These are phyloP conservation scores for Dinothrombium tinctorium DNA, from an alignment of 1,140 invertebrate genomes.

Conservation along the genomic window DNA sequence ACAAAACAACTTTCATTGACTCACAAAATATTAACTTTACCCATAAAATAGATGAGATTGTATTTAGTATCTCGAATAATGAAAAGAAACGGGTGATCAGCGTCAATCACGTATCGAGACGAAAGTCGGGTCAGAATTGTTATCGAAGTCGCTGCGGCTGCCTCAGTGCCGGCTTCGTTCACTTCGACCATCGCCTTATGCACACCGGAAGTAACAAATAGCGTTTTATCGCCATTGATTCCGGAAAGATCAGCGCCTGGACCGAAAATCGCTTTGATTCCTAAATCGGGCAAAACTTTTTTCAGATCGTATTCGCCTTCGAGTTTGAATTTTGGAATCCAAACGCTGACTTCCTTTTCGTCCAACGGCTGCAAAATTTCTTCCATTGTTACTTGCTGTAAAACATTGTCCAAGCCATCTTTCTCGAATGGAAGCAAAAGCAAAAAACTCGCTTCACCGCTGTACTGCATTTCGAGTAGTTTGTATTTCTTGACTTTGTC, in stretches of 20 bases:
- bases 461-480: too few species aligned
- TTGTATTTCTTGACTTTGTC: too few species aligned
- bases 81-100: constrained; percentile 16
- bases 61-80: too few species aligned
- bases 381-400: too few species aligned
- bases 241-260: constrained; percentile 14
- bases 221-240: constrained; percentile 16
- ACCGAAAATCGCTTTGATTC: constrained; percentile 16
- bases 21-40: too few species aligned
- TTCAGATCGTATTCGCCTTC: constrained; percentile 13
- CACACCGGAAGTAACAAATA: constrained; percentile 19
- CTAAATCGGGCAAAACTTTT: constrained; percentile 11
- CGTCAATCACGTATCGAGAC: constrained; percentile 23
- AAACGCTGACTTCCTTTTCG: constrained; percentile 13
- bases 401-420: too few species aligned
- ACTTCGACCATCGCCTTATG: constrained; percentile 33
- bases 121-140: constrained; percentile 8
- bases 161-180: constrained; percentile 44
- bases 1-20: too few species aligned
- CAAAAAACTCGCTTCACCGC: too few species aligned
- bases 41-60: too few species aligned
- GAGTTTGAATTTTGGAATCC: constrained; percentile 17
- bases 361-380: too few species aligned
- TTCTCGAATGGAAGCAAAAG: too few species aligned
- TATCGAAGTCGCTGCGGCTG: constrained; percentile 36